Evolutionary conservation across 2,888 invertebrate species (phyloP), one percentile per base, ranked within the genome.

Genomic region (Macrosoma leucophasiata): DNA sequence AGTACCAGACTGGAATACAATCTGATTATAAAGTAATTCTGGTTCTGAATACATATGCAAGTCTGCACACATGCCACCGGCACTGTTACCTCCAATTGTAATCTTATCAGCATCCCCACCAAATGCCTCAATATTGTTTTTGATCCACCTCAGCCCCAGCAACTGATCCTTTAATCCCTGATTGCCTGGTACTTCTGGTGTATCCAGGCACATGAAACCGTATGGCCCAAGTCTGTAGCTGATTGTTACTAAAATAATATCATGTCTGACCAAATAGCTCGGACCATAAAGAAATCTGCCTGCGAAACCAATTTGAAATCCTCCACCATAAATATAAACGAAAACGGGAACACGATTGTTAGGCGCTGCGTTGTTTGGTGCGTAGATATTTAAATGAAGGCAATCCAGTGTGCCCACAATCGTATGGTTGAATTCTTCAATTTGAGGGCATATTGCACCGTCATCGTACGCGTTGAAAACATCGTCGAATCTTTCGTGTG

Each of bases 361-460:
- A 1, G 43, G 23, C 1, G 33, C 45, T 6, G 48, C 46, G 2
- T 26, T 40, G 2, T 53, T 44, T 1, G 88, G 88, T 2, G 87
- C 84, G 50, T 86, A 89, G 0, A 89, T 81, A 53, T 88, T 89
- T 2, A 90, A 48, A 39, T 84, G 87, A 1, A 90, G 70, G 40
- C 90, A 90, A 46, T 86, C 84, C 34, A 81, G 67, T 12, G 63
- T 17, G 59, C 84, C 55, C 60, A 29, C 19, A 5, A 29, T 21
- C 8, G 29, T 18, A 3, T 31, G 48, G 61, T 71, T 25, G 61
- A 48, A 41, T 21, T 49, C 40, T 29, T 57, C 55, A 4, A 43
- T 26, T 49, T 60, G 58, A 6, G 58, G 58, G 14, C 60, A 60
- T 21, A 51, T 48, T 2, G 46, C 32, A 4, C 45, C 34, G 20